phyloP scores from a whole-genome alignment of 2,113 vertebrate genomes.

The Emydura subglobosa region DNA sequence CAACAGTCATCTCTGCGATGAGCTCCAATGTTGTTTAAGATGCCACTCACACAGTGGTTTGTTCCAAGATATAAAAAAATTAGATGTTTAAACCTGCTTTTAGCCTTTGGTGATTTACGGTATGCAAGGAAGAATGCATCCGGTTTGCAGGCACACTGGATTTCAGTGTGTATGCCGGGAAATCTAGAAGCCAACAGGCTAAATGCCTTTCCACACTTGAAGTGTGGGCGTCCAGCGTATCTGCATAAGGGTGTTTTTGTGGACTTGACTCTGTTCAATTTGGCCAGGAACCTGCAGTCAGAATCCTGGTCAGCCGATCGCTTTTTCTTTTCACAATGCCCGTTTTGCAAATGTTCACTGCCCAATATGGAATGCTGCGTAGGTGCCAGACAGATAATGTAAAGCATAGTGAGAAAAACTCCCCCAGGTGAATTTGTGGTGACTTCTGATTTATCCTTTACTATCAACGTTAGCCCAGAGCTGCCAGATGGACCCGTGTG shows the following conservation, averaged over 20 bases:
- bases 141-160: neutral
- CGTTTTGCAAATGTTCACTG: neutral
- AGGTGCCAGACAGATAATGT: neutral
- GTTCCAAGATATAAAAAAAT: neutral
- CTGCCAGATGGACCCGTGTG: neutral
- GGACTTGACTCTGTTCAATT: neutral
- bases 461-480: constrained; percentile 10
- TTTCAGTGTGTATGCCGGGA: neutral
- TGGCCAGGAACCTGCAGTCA: neutral
- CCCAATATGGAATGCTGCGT: neutral
- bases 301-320: neutral
- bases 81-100: neutral
- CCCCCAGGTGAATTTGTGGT: neutral
- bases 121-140: neutral
- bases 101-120: neutral
- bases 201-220: neutral
- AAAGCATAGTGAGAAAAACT: neutral
- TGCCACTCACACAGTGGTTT: neutral
- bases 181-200: neutral
- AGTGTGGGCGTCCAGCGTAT: neutral
- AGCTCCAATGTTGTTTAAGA: neutral
- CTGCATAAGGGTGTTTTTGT: neutral
- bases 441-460: constrained; percentile 9
- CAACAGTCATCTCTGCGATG: neutral
- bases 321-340: neutral